Conservation (phyloP, 2,113 vertebrate genomes). For the Psettodes erumei region DNA sequence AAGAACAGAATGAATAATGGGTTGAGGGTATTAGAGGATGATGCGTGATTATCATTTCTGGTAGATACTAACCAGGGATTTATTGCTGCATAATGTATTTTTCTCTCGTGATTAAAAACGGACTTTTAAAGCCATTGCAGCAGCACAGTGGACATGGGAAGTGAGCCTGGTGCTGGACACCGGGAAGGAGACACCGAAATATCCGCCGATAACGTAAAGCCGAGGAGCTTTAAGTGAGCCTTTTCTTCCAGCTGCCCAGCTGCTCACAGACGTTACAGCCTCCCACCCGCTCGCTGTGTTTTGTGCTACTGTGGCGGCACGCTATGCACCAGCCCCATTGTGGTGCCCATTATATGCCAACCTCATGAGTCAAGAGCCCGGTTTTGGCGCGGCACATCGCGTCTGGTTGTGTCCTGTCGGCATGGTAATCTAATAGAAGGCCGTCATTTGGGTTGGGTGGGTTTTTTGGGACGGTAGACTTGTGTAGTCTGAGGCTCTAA, state of each 20-base stretch:
- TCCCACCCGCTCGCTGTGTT: not conserved
- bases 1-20: not conserved
- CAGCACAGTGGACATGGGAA: no score
- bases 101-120: not conserved
- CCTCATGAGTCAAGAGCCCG: conserved; percentile 58
- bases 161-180: no score
- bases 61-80: not conserved
- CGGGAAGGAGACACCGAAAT: no score
- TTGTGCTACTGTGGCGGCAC: conserved; percentile 4
- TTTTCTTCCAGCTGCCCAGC: not conserved
- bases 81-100: not conserved
- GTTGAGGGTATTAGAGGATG: not conserved
- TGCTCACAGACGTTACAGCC: not conserved
- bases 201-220: no score
- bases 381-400: conserved; percentile 45
- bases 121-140: not conserved
- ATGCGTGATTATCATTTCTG: not conserved
- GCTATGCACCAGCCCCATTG: conserved; percentile 31
- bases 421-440: conserved; percentile 60
- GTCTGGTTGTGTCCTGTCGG: conserved; percentile 57
- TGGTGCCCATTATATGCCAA: conserved; percentile 35
- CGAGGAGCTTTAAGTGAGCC: not conserved
- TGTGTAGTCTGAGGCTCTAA: conserved; percentile 67
- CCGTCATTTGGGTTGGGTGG: conserved; percentile 62
- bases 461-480: conserved; percentile 39